phyloP scores from a whole-genome alignment of 2,113 vertebrate genomes.

The Cyrtonyx montezumae region DNA sequence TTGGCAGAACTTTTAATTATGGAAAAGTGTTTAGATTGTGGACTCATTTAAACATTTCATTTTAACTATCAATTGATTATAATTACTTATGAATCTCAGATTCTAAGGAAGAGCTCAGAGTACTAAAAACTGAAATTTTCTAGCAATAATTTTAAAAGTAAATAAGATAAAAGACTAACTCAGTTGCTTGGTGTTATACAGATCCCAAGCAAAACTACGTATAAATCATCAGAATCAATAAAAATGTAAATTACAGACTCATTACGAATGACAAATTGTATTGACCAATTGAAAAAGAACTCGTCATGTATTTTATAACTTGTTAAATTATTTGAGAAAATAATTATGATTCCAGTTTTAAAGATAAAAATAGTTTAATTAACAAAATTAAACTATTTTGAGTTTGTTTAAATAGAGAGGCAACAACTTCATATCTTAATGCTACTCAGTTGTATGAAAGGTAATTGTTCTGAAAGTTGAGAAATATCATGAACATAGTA shows the following conservation, averaged over 20 bases:
- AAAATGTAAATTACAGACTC: background rate
- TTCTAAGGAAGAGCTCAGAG: background rate
- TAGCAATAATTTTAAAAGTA: background rate
- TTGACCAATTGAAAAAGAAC: background rate
- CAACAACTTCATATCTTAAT: background rate
- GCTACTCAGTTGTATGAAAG: background rate
- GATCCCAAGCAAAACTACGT: background rate
- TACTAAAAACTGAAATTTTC: background rate
- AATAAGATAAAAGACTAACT: background rate
- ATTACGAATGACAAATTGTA: background rate
- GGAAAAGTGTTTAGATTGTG: background rate
- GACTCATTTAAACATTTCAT: background rate
- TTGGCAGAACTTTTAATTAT: background rate
- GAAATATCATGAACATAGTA: background rate
- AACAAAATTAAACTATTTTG: background rate
- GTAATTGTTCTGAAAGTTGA: background rate
- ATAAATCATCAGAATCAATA: background rate
- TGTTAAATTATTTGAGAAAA: background rate
- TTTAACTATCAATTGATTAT: background rate
- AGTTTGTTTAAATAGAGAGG: background rate
- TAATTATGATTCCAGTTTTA: background rate
- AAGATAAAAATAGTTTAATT: background rate
- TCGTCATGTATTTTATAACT: background rate
- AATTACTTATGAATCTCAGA: background rate
- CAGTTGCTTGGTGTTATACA: background rate